A percentile compares a stretch with the other conserved stretches of the same genome.
phyloP scores from a whole-genome alignment of 2,797 vertebrate species.

The Liasis olivaceus region DNA sequence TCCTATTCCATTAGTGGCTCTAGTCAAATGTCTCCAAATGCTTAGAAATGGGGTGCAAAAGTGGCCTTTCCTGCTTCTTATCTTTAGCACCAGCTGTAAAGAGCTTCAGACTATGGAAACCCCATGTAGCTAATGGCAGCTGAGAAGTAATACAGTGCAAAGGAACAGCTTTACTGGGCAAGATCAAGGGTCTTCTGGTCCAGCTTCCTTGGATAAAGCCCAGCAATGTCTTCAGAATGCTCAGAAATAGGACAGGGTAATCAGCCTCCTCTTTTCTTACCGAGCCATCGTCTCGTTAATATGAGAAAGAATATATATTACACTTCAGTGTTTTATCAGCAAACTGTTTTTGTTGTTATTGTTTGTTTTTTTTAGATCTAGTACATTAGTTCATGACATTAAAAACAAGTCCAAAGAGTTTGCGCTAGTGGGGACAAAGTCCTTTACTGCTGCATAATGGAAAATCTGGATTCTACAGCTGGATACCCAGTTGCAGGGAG shows the following conservation, averaged over 20 bases:
- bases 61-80: background rate
- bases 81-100: background rate
- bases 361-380: background rate
- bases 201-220: background rate
- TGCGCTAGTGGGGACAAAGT: background rate
- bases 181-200: background rate
- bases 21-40: background rate
- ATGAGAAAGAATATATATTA: background rate
- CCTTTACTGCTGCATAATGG: background rate
- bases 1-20: background rate
- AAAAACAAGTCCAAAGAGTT: background rate
- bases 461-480: background rate
- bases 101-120: background rate
- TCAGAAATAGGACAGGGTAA: background rate
- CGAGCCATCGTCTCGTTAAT: background rate
- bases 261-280: background rate
- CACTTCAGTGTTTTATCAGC: background rate
- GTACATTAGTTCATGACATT: background rate
- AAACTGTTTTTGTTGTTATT: background rate
- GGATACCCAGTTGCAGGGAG: constrained; percentile 2
- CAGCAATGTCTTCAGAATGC: background rate
- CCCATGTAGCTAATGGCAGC: background rate
- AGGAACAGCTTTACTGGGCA: background rate
- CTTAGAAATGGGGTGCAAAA: background rate
- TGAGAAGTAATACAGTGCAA: background rate